Base-by-base conservation (phyloP, 2,888 invertebrate species). In the Schrankia costaestrigalis region DNA sequence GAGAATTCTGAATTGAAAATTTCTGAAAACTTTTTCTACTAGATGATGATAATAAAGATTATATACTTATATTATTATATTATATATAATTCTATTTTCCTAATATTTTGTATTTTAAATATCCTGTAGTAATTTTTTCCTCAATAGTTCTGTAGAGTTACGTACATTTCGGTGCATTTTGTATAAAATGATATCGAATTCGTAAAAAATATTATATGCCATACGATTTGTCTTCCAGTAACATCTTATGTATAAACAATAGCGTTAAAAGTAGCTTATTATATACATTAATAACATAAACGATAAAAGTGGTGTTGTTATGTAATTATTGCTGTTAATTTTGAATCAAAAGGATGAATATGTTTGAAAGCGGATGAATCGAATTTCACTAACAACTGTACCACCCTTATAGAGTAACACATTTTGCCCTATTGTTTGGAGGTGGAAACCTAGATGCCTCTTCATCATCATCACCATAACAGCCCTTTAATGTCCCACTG, bases 161-260 rank as follows among this genome's bases (percentile, higher is more conserved):
- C 71, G 68, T 77, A 76, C 68, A 74, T 77, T 73, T 83, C 77
- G 83, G 82, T 86, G 84, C 80, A 77, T 81, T 82, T 79, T 80
- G 83, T 79, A 81, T 73, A 51, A 70, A 17, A 30, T 67, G 76
- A 60, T 61, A 66, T 71, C 73, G 70, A 79, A 82, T 73, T 77
- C n/a, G n/a, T n/a, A n/a, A 78, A 78, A 57, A 52, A 11, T 84
- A 86, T 85, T 79, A 71, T 86, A 86, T 80, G 88, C 88, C 88
- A 88, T 88, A 88, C 87, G 80, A 88, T 83, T 88, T 88, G 88
- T 89, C 88, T 89, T 89, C 88, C 88, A 89, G 78, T 84, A 86
- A 86, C 71, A 81, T 82, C 84, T 84, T 82, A 82, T 78, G n/a
- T n/a, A n/a, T n/a, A n/a, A 77, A 80, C 83, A 83, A 84, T 86